Percentiles rank a stretch among this genome's conserved stretches.
phyloP scores from a whole-genome alignment of 2,113 vertebrate genomes.

The Lathamus discolor region DNA sequence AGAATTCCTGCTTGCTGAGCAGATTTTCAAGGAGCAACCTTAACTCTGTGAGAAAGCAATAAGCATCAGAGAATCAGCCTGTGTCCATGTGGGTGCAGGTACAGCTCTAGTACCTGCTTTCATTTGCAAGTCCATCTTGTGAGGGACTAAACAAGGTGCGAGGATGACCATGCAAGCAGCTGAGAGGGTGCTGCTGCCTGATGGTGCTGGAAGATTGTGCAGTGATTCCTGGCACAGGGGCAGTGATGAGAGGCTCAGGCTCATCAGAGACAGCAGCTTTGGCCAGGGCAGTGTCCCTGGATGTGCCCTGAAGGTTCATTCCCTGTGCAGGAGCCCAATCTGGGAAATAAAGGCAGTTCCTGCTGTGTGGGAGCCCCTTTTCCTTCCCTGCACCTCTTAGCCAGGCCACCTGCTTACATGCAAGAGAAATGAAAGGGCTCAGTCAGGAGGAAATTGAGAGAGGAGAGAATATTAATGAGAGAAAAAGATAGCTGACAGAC shows the following conservation, averaged over 20 bases:
- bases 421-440: neutral
- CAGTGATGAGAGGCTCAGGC: neutral
- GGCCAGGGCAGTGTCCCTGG: too few species aligned
- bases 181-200: neutral
- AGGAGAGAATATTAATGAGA: neutral
- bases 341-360: neutral
- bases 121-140: neutral
- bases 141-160: neutral
- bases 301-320: rapidly evolving
- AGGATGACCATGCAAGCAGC: neutral
- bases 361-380: neutral
- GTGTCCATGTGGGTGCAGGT: neutral
- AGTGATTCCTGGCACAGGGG: neutral
- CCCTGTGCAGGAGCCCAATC: too few species aligned
- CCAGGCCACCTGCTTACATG: neutral
- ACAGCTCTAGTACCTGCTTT: neutral
- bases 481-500: neutral
- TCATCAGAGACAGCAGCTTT: rapidly evolving
- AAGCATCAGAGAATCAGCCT: neutral
- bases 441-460: neutral
- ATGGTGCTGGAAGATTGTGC: neutral
- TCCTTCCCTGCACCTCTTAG: neutral
- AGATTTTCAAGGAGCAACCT: neutral
- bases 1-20: neutral
- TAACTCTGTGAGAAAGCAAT: neutral